Evolutionary conservation across 2,113 vertebrate genomes (phyloP).

Genomic region (Monopterus albus): DNA sequence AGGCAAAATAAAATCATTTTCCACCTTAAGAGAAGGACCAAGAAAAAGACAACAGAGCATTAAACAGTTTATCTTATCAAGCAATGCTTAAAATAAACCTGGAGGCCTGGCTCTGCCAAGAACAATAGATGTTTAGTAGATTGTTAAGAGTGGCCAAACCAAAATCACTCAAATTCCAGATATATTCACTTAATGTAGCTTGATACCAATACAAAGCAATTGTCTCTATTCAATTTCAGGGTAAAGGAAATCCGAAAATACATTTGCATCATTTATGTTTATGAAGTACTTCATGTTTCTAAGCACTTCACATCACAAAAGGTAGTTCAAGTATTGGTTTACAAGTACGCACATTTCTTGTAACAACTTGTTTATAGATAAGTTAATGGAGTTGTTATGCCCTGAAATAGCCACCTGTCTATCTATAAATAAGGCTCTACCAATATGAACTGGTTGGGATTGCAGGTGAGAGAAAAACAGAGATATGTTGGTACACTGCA

Average conservation of each 20-base stretch:
- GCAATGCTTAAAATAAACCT: neutral
- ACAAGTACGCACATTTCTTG: no score
- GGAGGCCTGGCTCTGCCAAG: neutral
- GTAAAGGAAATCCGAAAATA: no score
- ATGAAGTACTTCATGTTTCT: no score
- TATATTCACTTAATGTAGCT: no score
- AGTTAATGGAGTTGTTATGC: neutral
- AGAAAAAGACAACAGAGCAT: slow-evolving; percentile 1
- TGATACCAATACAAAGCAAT: no score
- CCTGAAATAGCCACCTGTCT: slow-evolving; percentile 24
- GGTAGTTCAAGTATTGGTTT: no score
- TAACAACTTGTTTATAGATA: no score
- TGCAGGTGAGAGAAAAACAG: slow-evolving; percentile 13
- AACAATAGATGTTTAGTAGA: neutral
- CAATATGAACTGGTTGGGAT: slow-evolving; percentile 16
- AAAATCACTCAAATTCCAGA: neutral
- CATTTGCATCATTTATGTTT: no score
- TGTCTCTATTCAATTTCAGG: no score
- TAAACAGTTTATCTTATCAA: neutral
- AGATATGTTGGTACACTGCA: slow-evolving; percentile 68
- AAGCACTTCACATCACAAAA: no score
- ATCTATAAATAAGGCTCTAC: slow-evolving; percentile 23
- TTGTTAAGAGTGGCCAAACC: neutral
- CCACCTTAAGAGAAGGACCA: slow-evolving; percentile 82
- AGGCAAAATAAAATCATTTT: slow-evolving; percentile 96